phyloP scores from a whole-genome alignment of 2,797 vertebrate genomes.

The Myotis planiceps region DNA sequence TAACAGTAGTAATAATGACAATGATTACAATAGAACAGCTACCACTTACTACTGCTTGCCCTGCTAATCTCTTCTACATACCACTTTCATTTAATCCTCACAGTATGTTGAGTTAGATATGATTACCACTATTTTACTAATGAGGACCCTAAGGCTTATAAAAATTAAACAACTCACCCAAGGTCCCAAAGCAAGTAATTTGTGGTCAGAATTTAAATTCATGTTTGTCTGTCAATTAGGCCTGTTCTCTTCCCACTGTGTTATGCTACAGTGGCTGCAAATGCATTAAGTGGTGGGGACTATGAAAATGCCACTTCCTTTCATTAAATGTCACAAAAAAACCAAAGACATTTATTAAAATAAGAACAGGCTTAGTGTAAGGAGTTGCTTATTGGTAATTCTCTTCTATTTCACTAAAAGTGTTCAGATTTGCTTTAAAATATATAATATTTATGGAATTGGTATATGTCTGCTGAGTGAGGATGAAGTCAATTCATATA shows the following conservation, averaged over 20 bases:
- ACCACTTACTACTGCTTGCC: neutral
- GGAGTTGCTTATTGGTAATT: neutral
- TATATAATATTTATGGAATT: neutral
- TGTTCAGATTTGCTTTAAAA: neutral
- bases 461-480: neutral
- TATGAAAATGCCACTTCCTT: neutral
- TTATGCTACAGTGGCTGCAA: neutral
- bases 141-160: conserved; percentile 1
- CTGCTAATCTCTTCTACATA: neutral
- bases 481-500: neutral
- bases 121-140: conserved; percentile 13
- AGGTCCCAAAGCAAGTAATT: neutral
- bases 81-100: neutral
- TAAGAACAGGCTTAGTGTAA: neutral
- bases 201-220: neutral
- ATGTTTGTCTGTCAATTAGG: neutral
- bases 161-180: neutral
- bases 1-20: neutral
- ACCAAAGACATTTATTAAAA: neutral
- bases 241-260: neutral
- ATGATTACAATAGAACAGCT: neutral
- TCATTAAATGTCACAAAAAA: neutral
- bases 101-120: neutral
- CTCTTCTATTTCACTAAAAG: neutral
- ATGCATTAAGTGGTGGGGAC: neutral